Conservation (phyloP, 2,888 invertebrate species). For the Syrista parreyssii region DNA sequence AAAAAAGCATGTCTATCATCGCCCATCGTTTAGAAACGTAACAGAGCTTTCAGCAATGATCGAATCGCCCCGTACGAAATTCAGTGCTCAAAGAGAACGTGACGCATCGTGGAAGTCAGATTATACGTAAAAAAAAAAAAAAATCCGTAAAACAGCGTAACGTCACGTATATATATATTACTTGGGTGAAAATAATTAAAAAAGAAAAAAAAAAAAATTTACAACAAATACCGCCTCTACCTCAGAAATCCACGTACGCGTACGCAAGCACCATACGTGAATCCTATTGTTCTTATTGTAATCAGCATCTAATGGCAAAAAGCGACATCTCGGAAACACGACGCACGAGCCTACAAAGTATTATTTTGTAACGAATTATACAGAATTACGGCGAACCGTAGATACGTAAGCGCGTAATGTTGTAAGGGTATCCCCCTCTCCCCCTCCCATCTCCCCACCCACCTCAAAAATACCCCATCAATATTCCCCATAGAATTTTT, state of each 20-base stretch:
- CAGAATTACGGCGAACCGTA: background rate
- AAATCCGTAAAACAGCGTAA: background rate
- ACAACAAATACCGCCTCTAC: constrained; percentile 45
- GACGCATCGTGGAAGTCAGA: background rate
- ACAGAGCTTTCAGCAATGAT: background rate
- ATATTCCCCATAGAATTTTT: constrained; percentile 13
- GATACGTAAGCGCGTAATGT: background rate
- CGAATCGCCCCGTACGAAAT: background rate
- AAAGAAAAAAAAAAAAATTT: constrained; percentile 24
- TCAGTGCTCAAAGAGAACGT: constrained; percentile 4
- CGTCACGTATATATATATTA: constrained; percentile 44
- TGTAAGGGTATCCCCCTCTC: background rate
- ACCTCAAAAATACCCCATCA: constrained; percentile 19
- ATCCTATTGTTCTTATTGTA: background rate
- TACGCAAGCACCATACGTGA: background rate
- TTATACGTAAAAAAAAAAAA: background rate
- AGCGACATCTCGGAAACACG: background rate
- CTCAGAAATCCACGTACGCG: constrained; percentile 37
- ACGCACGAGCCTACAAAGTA: constrained; percentile 7
- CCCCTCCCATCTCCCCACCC: too few species aligned
- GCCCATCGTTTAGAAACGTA: background rate
- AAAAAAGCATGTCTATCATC: background rate
- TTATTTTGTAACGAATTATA: constrained; percentile 9
- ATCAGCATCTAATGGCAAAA: background rate
- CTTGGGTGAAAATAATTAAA: background rate